These are phyloP conservation scores for Acanthiza pusilla DNA, from an alignment of 2,797 vertebrate genomes.

Conservation along the genomic window DNA sequence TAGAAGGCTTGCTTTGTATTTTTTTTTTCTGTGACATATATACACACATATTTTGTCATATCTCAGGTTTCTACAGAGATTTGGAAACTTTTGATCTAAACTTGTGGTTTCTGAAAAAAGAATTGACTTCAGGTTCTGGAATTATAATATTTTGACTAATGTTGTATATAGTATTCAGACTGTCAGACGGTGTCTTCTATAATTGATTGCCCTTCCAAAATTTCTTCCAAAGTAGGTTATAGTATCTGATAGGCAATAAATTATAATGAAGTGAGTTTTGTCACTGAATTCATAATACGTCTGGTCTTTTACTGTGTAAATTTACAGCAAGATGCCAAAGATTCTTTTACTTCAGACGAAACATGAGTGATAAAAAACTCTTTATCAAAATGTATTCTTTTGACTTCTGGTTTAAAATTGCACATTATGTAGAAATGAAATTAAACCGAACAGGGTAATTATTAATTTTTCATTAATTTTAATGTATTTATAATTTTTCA, in stretches of 20 bases:
- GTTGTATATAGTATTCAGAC: neutral
- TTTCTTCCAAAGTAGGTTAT: neutral
- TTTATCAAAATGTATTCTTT: neutral
- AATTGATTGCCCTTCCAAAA: slow-evolving; percentile 40
- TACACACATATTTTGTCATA: neutral
- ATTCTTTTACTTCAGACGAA: neutral
- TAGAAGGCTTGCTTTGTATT: neutral
- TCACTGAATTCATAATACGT: neutral
- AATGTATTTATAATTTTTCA: neutral
- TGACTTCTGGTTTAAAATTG: neutral
- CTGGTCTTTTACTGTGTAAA: neutral
- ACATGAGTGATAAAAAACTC: neutral
- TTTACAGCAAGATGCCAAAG: neutral
- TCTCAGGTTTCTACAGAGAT: neutral
- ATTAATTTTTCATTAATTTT: neutral
- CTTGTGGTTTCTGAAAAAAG: neutral
- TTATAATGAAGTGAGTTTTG: neutral
- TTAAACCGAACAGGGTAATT: neutral
- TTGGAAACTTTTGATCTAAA: neutral
- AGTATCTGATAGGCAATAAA: slow-evolving; percentile 12
- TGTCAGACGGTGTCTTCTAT: neutral
- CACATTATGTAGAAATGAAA: neutral
- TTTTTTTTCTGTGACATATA: neutral
- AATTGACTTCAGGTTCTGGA: neutral
- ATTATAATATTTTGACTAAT: neutral